A percentile compares a stretch with the other conserved stretches of the same genome.
phyloP scores from a whole-genome alignment of 2,888 invertebrate species.

The Melikaiella ostensackeni region DNA sequence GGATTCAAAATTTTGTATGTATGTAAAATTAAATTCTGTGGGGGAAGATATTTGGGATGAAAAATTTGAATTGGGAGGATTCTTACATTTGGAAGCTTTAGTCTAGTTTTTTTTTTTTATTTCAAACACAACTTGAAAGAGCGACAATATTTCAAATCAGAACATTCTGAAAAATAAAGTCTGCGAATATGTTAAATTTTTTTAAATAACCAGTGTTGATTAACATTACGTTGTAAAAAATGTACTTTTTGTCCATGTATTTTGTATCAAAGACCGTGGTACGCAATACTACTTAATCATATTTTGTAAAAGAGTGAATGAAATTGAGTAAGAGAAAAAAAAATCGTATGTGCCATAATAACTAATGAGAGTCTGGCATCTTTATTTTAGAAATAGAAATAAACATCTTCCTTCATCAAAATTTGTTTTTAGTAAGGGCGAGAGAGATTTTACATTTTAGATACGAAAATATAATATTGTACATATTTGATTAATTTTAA shows the following conservation, averaged over 20 bases:
- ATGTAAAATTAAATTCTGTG: not conserved
- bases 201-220: not conserved
- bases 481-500: conserved; percentile 29
- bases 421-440: not conserved
- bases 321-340: conserved; percentile 12
- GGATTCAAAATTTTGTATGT: not conserved
- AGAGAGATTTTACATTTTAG: conserved; percentile 11
- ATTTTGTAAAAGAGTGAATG: conserved; percentile 27
- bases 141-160: not conserved
- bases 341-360: conserved; percentile 37
- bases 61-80: not conserved
- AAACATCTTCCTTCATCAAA: not conserved
- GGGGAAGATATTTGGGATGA: not conserved
- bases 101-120: not conserved
- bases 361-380: conserved; percentile 30
- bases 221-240: not conserved
- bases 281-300: conserved; percentile 3
- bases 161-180: not conserved
- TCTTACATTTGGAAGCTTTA: not conserved
- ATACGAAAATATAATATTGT: conserved; percentile 22
- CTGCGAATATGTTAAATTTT: not conserved
- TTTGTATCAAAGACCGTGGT: conserved; percentile 10
- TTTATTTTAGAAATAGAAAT: conserved; percentile 21
- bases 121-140: not conserved
- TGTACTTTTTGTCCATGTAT: not conserved